Evolutionary conservation across 1,140 invertebrate species (phyloP), one percentile per base, ranked within the genome.

Genomic region (Pissodes strobi): DNA sequence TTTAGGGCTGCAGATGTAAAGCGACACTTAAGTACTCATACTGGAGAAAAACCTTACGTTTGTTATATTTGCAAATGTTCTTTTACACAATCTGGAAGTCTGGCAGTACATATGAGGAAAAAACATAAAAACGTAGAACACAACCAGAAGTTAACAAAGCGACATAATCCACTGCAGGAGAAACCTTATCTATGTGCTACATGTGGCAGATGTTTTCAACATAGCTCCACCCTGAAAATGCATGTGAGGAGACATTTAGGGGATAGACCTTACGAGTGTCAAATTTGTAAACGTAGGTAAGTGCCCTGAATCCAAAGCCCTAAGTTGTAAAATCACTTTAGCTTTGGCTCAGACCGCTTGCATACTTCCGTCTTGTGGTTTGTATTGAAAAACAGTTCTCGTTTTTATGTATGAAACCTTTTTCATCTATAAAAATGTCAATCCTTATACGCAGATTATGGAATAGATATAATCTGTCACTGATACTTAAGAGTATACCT

Each of bases 41-140:
- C 88, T 2, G 88, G 88, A 0, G 87, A 90, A 66, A 86, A 85
- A 72, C 88, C 88, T 0, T 86, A 86, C 68, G 84, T 85, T 70
- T 90, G 88, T 72, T 74, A 71, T 13, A 73, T 84, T 9, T 87
- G 86, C 69, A 73, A 81, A 1, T 80, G 81, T 34, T 69, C 76
- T 2, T 88, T 86, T 69, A 82, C 82, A 0, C 85, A 86, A 66
- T 76, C 81, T 15, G 82, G 83, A 0, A 83, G 81, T 8, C 61
- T 85, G 45, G 81, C 77, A 45, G 69, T 79, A 17, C 85, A 86
- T 48, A 71, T 72, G 60, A 66, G 72, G 15, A 6, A 27, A 38
- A 75, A 72, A 9, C 79, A 79, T 56, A 27, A 18, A 67, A 38
- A 6, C 19, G 8, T 9, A 18, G 17, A 59, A 46, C 43, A 48